Conservation (phyloP, 2,888 invertebrate genomes). For the Dynastes hyllus region DNA sequence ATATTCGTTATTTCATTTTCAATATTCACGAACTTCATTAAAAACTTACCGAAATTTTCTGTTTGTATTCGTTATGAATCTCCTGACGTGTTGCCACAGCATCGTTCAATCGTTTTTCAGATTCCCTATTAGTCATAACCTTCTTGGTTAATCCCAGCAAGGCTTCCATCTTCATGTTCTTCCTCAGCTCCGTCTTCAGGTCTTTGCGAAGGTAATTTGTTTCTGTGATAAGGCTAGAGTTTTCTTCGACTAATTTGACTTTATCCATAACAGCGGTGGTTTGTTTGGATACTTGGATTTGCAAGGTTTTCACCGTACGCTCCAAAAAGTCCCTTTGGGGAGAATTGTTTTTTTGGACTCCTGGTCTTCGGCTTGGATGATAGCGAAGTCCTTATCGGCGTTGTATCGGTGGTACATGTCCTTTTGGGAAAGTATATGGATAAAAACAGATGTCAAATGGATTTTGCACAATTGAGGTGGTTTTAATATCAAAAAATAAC, state of each 20-base stretch:
- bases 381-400: conserved; percentile 80
- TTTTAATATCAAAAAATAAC: no score
- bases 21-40: neutral
- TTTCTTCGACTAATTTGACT: conserved; percentile 77
- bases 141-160: conserved; percentile 78
- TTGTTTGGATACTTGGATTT: conserved; percentile 68
- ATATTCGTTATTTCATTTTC: neutral
- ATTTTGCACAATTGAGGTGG: no score
- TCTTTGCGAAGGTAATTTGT: conserved; percentile 83
- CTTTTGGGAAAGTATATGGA: conserved; percentile 65
- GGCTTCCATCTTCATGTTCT: conserved; percentile 82
- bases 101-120: conserved; percentile 77
- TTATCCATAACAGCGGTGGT: conserved; percentile 66
- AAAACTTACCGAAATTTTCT: conserved; percentile 71
- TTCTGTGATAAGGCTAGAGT: conserved; percentile 84
- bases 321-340: conserved; percentile 90
- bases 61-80: conserved; percentile 74
- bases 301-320: conserved; percentile 74
- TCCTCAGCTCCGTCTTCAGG: conserved; percentile 78
- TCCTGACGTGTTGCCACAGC: conserved; percentile 77
- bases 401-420: conserved; percentile 82
- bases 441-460: neutral
- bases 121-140: conserved; percentile 75
- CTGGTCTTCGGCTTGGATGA: conserved; percentile 79
- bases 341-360: conserved; percentile 82